A percentile compares a stretch with the other conserved stretches of the same genome.
Evolutionary conservation across 2,888 invertebrate genomes (phyloP).

Genomic region (Cactoblastis cactorum): DNA sequence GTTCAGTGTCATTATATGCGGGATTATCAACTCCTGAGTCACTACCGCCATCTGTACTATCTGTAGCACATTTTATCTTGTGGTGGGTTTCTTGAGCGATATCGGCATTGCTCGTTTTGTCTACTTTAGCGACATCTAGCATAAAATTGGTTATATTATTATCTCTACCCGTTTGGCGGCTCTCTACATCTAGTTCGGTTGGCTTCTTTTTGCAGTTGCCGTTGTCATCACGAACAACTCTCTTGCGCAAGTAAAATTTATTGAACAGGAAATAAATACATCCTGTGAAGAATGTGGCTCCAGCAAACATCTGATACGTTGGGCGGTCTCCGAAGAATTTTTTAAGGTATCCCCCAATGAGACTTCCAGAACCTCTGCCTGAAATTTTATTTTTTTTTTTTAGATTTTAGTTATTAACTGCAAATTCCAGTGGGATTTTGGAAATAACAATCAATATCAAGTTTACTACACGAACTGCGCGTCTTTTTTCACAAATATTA

Average conservation of each 20-base stretch:
- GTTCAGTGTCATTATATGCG: constrained; percentile 59
- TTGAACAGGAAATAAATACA: constrained; percentile 85
- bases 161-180: constrained; percentile 39
- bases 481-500: too few species aligned
- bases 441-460: too few species aligned
- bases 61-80: constrained; percentile 40
- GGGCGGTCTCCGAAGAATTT: constrained; percentile 84
- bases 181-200: constrained; percentile 53
- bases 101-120: constrained; percentile 27
- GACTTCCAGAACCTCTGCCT: constrained; percentile 88
- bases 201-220: constrained; percentile 80
- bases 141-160: constrained; percentile 33
- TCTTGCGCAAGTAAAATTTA: constrained; percentile 80
- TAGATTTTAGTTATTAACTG: too few species aligned
- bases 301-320: constrained; percentile 85
- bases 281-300: constrained; percentile 81
- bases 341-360: constrained; percentile 87
- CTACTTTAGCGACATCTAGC: constrained; percentile 49
- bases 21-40: constrained; percentile 72
- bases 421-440: too few species aligned
- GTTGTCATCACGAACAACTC: constrained; percentile 71
- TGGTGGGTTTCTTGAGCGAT: constrained; percentile 25
- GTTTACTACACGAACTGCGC: too few species aligned
- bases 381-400: constrained; percentile 23
- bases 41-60: constrained; percentile 66